A percentile compares a stretch with the other conserved stretches of the same genome.
Conservation (phyloP, 2,888 invertebrate genomes). For the Napeogenes sylphis region DNA sequence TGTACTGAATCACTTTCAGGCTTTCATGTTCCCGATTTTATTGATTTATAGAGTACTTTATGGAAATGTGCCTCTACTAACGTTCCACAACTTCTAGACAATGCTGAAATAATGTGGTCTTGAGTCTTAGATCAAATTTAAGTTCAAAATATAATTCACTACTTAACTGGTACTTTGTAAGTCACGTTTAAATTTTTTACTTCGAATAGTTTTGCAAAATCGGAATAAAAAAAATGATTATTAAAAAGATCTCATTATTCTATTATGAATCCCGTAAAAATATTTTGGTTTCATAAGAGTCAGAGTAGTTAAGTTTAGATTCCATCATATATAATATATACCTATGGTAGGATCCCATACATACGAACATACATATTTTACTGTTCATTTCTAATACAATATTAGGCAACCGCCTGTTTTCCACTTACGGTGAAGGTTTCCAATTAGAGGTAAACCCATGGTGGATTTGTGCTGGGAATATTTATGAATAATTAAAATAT, state of each 20-base stretch:
- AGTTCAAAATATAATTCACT: background rate
- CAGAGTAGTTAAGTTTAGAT: background rate
- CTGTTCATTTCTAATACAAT: background rate
- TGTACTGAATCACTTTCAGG: slow-evolving; percentile 2
- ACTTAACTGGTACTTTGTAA: background rate
- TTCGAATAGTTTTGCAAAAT: no score
- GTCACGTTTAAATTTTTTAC: background rate
- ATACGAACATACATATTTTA: no score
- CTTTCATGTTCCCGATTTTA: background rate
- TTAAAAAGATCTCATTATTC: no score
- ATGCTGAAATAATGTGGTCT: background rate
- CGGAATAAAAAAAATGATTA: no score
- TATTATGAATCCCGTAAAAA: no score
- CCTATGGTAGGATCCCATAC: no score
- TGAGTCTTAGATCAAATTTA: background rate
- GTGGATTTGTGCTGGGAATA: background rate
- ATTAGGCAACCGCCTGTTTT: background rate
- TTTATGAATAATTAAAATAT: slow-evolving; percentile 3
- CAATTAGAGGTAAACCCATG: background rate
- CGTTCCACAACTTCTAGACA: background rate
- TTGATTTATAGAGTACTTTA: slow-evolving; percentile 5
- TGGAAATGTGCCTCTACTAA: slow-evolving; percentile 2
- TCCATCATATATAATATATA: background rate
- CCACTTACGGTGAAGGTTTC: slow-evolving; percentile 1
- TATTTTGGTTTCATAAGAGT: no score